phyloP scores from a whole-genome alignment of 2,888 invertebrate species.

The Epirrhoe tristata region DNA sequence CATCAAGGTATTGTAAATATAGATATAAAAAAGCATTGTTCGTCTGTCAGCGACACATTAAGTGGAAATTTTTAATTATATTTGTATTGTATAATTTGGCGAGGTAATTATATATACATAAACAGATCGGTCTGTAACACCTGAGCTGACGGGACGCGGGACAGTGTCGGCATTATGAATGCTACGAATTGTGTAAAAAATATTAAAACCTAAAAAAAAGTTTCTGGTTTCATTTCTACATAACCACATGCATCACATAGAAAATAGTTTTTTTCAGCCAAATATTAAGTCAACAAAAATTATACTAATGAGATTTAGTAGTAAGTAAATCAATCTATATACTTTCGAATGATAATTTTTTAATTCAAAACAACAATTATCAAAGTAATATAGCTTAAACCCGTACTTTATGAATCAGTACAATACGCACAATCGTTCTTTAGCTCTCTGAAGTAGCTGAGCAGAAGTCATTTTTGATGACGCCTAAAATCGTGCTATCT shows the following conservation, averaged over 20 bases:
- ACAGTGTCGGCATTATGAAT: slow-evolving; percentile 85
- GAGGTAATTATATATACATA: slow-evolving; percentile 51
- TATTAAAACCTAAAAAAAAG: slow-evolving; percentile 84
- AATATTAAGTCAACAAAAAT: too few relatives aligned
- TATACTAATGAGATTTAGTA: too few relatives aligned
- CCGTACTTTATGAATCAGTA: neutral
- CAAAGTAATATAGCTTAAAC: neutral
- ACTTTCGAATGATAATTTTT: too few relatives aligned
- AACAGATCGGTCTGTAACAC: slow-evolving; percentile 63
- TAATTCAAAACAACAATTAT: too few relatives aligned
- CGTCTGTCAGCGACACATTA: slow-evolving; percentile 72
- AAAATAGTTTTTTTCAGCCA: too few relatives aligned
- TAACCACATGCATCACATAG: slow-evolving; percentile 11
- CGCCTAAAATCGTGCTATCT: too few relatives aligned
- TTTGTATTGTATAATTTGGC: slow-evolving; percentile 79
- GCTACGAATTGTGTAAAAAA: slow-evolving; percentile 87
- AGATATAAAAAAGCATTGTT: slow-evolving; percentile 69
- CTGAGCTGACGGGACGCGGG: slow-evolving; percentile 71
- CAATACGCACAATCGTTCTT: too few relatives aligned
- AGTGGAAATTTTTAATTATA: slow-evolving; percentile 71
- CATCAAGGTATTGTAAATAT: slow-evolving; percentile 83
- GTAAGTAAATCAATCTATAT: too few relatives aligned
- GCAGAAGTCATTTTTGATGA: too few relatives aligned
- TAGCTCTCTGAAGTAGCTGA: too few relatives aligned
- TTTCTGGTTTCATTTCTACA: slow-evolving; percentile 69